Percentiles rank a stretch among this genome's conserved stretches.
phyloP scores from a whole-genome alignment of 2,113 vertebrate genomes.

The Scolopax mira region DNA sequence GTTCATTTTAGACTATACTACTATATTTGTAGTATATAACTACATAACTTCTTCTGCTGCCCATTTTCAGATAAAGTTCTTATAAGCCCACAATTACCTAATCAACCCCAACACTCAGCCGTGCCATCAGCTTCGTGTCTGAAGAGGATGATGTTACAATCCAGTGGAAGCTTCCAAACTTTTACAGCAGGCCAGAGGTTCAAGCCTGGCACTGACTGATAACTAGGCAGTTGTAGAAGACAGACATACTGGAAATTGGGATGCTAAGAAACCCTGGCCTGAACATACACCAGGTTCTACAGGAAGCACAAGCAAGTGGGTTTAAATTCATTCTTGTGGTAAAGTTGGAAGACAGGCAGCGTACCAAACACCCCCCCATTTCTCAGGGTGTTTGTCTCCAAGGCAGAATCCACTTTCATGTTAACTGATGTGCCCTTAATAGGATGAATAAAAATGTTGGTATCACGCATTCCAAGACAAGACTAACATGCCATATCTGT shows the following conservation, averaged over 20 bases:
- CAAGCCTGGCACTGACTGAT: not conserved
- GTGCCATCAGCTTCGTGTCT: not conserved
- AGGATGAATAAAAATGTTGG: not conserved
- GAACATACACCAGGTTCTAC: not conserved
- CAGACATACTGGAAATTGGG: not conserved
- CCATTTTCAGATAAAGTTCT: not conserved
- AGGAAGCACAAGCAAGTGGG: not conserved
- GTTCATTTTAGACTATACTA: not conserved
- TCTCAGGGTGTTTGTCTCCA: not conserved
- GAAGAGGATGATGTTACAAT: not conserved
- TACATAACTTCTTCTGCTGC: not conserved
- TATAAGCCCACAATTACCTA: not conserved
- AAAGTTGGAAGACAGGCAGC: not conserved
- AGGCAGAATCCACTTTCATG: not conserved
- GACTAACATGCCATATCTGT: not conserved
- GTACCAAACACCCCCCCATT: not conserved
- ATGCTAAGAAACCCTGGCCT: not conserved
- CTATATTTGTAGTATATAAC: conserved; percentile 11
- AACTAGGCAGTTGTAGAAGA: not conserved
- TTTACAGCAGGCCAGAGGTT: not conserved
- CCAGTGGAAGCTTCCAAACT: not conserved
- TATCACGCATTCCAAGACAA: conserved; percentile 6
- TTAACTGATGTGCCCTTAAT: not conserved
- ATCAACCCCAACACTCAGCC: rapidly evolving
- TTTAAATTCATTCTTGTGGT: not conserved